Evolutionary conservation across 2,888 invertebrate genomes (phyloP), one percentile per base, ranked within the genome.

Genomic region (Philonicus albiceps): DNA sequence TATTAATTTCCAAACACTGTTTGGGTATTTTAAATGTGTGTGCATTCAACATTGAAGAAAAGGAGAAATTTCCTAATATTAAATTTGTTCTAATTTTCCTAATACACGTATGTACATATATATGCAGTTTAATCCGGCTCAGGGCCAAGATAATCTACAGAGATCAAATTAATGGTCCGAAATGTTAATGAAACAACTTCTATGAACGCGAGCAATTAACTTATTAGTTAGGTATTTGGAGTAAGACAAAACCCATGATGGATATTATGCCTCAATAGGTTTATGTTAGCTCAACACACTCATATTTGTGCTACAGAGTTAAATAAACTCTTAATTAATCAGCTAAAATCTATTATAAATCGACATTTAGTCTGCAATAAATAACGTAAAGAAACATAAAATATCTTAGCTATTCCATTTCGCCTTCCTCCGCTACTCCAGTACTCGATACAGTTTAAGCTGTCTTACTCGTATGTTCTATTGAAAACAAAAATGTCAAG

Each of bases 61-160:
- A 76, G 13, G 76, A 76, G 40, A 19, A 40, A 76, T 37, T 76
- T 76, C 76, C 76, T 76, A 76, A 76, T 76, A 22, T 75, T 75
- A 31, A 22, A 37, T 40, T 76, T 76, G 40, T 5, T 76, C 22
- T 76, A 76, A 76, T 37, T 76, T 55, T 76, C 40, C 13, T 40
- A 40, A 75, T 34, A 64, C 64, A 3, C 13, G 13, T 11, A 16
- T 64, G 37, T 34, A 64, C 64, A 3, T 43, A 43, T 11, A 16
- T 64, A 6, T 76, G 37, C 76, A 76, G 13, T 76, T 76, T 40
- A 76, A 76, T 76, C 34, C 76, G 76, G 37, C 76, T 76, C 76
- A 76, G 76, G 76, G 37, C 76, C 76, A 76, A 19, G 16, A 27
- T 64, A 64, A 64, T 64, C 64, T 64, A 3, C 7, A 27, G 64